A percentile compares a stretch with the other conserved stretches of the same genome.
phyloP scores from a whole-genome alignment of 2,888 invertebrate genomes.

The Linhomoeus sp. region DNA sequence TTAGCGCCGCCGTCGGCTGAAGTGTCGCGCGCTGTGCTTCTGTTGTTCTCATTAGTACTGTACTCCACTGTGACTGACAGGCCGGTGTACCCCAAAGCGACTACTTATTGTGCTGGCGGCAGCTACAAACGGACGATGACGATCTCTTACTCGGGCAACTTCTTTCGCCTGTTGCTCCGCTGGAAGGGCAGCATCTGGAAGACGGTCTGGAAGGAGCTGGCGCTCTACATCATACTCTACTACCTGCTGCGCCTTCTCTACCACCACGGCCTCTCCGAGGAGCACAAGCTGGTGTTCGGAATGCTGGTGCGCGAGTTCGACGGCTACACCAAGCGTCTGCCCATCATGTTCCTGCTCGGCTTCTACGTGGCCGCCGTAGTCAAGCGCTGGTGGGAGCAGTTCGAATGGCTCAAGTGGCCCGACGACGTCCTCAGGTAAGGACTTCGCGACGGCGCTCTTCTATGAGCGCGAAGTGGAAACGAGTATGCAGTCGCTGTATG shows the following conservation, averaged over 20 bases:
- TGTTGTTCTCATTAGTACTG: too few relatives aligned
- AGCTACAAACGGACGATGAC: too few relatives aligned
- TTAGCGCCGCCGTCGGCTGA: too few relatives aligned
- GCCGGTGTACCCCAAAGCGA: too few relatives aligned
- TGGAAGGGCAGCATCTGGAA: constrained; percentile 5
- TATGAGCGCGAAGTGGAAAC: too few relatives aligned
- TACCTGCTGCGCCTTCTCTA: background rate
- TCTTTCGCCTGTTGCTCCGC: background rate
- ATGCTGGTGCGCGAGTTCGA: constrained; percentile 9
- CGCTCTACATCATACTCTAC: background rate
- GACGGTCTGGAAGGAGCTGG: constrained; percentile 1
- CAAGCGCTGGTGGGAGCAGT: constrained; percentile 8
- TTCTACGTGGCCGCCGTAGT: constrained; percentile 18
- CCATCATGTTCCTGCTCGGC: constrained; percentile 16
- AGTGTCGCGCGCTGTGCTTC: too few relatives aligned
- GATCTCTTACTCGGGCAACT: constrained; percentile 2
- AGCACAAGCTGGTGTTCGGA: background rate
- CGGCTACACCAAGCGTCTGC: constrained; percentile 15
- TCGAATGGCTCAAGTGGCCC: constrained; percentile 4
- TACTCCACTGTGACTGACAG: too few relatives aligned
- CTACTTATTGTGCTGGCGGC: too few relatives aligned
- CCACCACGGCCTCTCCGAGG: background rate
- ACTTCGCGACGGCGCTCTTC: too few relatives aligned
- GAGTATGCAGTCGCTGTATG: too few relatives aligned
- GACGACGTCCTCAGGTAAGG: constrained; percentile 4